Percentiles rank a stretch among this genome's conserved stretches.
Evolutionary conservation across 2,797 vertebrate species (phyloP).

Genomic region (Labroides dimidiatus): DNA sequence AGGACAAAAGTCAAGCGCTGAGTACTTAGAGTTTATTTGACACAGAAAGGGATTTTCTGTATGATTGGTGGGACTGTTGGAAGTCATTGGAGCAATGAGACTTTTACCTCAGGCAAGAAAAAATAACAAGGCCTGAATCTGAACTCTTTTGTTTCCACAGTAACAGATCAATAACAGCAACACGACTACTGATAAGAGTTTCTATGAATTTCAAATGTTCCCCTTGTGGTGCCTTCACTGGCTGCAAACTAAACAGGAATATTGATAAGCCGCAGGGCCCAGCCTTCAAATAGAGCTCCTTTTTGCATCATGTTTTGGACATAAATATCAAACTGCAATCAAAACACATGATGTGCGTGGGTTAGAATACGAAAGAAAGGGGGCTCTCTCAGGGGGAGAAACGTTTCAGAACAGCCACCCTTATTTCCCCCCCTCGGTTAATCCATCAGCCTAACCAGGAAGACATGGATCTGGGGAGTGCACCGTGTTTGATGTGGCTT

Average conservation of each 20-base stretch:
- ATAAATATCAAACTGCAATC: slow-evolving; percentile 12
- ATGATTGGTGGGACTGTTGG: slow-evolving; percentile 54
- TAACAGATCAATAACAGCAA: slow-evolving; percentile 73
- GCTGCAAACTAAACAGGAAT: slow-evolving; percentile 69
- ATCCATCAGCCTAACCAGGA: slow-evolving; percentile 49
- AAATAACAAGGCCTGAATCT: slow-evolving; percentile 26
- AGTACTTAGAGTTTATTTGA: slow-evolving; percentile 58
- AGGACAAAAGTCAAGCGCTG: slow-evolving; percentile 62
- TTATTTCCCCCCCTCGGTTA: slow-evolving; percentile 42
- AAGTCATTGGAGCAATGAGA: slow-evolving; percentile 51
- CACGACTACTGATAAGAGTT: slow-evolving; percentile 74
- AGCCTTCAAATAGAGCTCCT: slow-evolving; percentile 25
- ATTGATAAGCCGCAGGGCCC: slow-evolving; percentile 57
- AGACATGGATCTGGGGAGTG: slow-evolving; percentile 45
- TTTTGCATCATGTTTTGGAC: slow-evolving; percentile 38
- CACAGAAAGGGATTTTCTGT: slow-evolving; percentile 33
- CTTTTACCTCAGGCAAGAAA: slow-evolving; percentile 40
- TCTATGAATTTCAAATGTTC: slow-evolving; percentile 80
- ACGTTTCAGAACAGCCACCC: slow-evolving; percentile 25
- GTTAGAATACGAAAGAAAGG: slow-evolving; percentile 27
- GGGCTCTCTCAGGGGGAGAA: slow-evolving; percentile 13
- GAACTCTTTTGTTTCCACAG: slow-evolving; percentile 60
- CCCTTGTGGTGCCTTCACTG: slow-evolving; percentile 59
- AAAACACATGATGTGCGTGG: slow-evolving; percentile 3
- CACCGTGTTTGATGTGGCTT: slow-evolving; percentile 55